A percentile compares a stretch with the other conserved stretches of the same genome.
Conservation (phyloP, 2,888 invertebrate species). For the Rhagium mordax region DNA sequence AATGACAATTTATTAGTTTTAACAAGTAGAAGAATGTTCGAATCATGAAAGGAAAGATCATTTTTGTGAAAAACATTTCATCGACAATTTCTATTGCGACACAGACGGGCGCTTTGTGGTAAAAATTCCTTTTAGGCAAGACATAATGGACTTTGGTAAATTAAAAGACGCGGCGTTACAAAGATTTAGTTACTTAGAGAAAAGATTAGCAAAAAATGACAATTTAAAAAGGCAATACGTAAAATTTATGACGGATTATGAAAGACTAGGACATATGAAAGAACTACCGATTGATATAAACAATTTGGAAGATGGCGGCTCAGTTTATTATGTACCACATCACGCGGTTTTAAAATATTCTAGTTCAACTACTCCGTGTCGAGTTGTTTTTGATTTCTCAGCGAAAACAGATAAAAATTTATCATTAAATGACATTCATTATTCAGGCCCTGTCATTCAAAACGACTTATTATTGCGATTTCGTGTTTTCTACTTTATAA, state of each 20-base stretch:
- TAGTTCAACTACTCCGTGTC: slow-evolving; percentile 46
- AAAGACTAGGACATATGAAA: slow-evolving; percentile 41
- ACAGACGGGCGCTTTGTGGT: slow-evolving; percentile 39
- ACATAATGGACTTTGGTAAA: slow-evolving; percentile 26
- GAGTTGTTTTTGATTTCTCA: slow-evolving; percentile 55
- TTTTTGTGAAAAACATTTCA: slow-evolving; percentile 42
- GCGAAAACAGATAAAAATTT: slow-evolving; percentile 37
- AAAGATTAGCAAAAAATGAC: slow-evolving; percentile 30
- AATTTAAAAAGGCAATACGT: slow-evolving; percentile 37
- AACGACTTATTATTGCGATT: slow-evolving; percentile 46
- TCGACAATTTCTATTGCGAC: slow-evolving; percentile 25
- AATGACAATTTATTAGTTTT: slow-evolving; percentile 36
- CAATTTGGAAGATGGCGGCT: slow-evolving; percentile 1
- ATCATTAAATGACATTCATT: slow-evolving; percentile 50
- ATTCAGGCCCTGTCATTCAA: slow-evolving; percentile 46
- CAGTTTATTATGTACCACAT: slow-evolving; percentile 49
- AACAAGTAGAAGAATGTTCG: slow-evolving; percentile 37
- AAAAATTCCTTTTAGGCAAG: slow-evolving; percentile 35
- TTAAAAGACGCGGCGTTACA: slow-evolving; percentile 39
- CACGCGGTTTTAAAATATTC: slow-evolving; percentile 48
- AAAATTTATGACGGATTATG: slow-evolving; percentile 47
- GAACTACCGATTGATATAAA: slow-evolving; percentile 14
- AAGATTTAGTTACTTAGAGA: slow-evolving; percentile 41
- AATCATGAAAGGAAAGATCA: slow-evolving; percentile 9
- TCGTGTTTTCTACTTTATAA: slow-evolving; percentile 34